Conservation (phyloP, 1,140 invertebrate genomes). For the Grapholita molesta region DNA sequence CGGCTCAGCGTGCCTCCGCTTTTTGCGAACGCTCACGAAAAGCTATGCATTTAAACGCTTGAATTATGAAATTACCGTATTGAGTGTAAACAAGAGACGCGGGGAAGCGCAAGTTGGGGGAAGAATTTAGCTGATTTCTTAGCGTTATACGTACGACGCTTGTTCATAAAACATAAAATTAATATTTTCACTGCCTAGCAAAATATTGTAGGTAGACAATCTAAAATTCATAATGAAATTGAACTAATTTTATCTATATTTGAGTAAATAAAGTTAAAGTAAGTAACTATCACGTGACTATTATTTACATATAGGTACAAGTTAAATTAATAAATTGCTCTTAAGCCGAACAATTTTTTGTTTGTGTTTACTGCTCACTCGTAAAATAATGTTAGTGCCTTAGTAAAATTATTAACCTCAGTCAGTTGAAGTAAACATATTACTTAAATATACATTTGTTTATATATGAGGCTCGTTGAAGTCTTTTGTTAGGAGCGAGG, state of each 20-base stretch:
- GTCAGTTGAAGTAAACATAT: background rate
- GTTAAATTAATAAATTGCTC: too few species aligned
- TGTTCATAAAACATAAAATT: background rate
- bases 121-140: background rate
- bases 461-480: constrained; percentile 2
- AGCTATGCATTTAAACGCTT: constrained; percentile 77
- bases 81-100: constrained; percentile 59
- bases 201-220: too few species aligned
- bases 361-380: background rate
- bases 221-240: too few species aligned
- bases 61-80: constrained; percentile 77
- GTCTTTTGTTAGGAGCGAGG: constrained; percentile 5
- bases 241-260: too few species aligned
- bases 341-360: too few species aligned
- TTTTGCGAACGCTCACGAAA: constrained; percentile 71
- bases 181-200: too few species aligned
- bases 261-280: too few species aligned
- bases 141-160: background rate
- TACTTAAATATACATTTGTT: background rate
- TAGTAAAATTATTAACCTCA: background rate
- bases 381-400: background rate
- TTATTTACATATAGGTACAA: too few species aligned
- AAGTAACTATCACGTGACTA: too few species aligned
- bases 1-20: constrained; percentile 59
- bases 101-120: constrained; percentile 19